phyloP scores from a whole-genome alignment of 2,888 invertebrate genomes.

The Caenorhabditis afra region DNA sequence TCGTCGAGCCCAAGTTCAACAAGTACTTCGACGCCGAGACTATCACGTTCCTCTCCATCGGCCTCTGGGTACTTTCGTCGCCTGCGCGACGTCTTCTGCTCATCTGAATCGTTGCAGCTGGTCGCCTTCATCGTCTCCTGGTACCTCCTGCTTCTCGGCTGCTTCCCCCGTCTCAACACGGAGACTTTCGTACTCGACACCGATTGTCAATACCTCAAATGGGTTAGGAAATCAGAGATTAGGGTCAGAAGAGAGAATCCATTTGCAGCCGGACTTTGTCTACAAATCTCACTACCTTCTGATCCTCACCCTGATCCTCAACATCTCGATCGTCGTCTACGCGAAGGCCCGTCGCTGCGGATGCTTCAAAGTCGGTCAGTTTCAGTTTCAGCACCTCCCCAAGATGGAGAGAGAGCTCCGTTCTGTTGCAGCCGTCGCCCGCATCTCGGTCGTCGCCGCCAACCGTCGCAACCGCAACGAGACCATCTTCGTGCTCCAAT shows the following conservation, averaged over 20 bases:
- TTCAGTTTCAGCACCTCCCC: background rate
- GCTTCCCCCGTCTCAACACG: constrained; percentile 33
- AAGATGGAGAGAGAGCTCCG: background rate
- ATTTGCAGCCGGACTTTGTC: constrained; percentile 45
- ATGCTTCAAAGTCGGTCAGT: constrained; percentile 39
- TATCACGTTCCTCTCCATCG: constrained; percentile 17
- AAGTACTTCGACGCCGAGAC: constrained; percentile 42
- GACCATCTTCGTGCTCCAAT: constrained; percentile 35
- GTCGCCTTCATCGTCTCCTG: constrained; percentile 41
- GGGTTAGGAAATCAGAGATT: constrained; percentile 1
- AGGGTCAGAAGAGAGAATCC: too few relatives aligned
- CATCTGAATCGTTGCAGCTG: constrained; percentile 8
- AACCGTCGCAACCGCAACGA: constrained; percentile 33
- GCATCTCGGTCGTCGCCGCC: constrained; percentile 29
- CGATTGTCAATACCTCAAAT: constrained; percentile 28
- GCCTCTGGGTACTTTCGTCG: constrained; percentile 18
- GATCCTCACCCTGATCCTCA: constrained; percentile 31
- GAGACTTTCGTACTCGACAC: constrained; percentile 39
- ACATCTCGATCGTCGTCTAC: constrained; percentile 38
- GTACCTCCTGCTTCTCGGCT: constrained; percentile 48
- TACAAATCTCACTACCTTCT: constrained; percentile 51
- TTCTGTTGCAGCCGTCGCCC: constrained; percentile 38
- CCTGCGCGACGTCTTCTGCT: background rate
- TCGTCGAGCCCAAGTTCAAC: constrained; percentile 28
- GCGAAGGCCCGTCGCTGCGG: constrained; percentile 38